Percentiles rank a stretch among this genome's conserved stretches.
phyloP scores from a whole-genome alignment of 2,888 invertebrate species.

The Brachypterus glaber region DNA sequence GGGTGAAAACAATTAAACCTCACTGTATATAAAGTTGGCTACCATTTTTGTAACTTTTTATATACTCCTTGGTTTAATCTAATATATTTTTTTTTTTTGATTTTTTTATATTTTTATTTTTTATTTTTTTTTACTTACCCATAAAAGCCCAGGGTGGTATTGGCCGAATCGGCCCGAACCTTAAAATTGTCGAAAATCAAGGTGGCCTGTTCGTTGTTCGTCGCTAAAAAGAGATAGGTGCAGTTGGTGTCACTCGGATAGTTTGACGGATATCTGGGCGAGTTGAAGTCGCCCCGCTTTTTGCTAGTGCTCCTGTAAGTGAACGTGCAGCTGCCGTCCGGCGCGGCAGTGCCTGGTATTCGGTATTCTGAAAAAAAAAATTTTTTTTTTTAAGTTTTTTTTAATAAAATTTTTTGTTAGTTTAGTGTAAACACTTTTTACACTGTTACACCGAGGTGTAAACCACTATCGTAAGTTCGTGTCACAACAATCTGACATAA shows the following conservation, averaged over 20 bases:
- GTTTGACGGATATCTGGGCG: conserved; percentile 91
- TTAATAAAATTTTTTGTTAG: too few relatives aligned
- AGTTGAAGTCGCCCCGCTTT: conserved; percentile 88
- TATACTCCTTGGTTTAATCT: too few relatives aligned
- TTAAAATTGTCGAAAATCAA: conserved; percentile 88
- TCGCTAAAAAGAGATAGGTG: conserved; percentile 81
- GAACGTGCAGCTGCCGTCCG: conserved; percentile 85
- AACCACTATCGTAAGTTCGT: too few relatives aligned
- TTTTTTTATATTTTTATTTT: too few relatives aligned
- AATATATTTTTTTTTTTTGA: too few relatives aligned
- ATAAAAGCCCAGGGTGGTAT: conserved; percentile 65
- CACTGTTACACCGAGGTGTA: too few relatives aligned
- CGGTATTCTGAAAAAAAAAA: conserved; percentile 65
- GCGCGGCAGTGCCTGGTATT: conserved; percentile 88
- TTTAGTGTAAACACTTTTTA: too few relatives aligned
- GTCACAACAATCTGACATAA: too few relatives aligned
- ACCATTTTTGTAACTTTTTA: too few relatives aligned
- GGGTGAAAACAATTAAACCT: too few relatives aligned
- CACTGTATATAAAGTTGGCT: too few relatives aligned
- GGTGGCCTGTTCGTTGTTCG: conserved; percentile 81
- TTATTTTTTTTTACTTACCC: conserved; percentile 46
- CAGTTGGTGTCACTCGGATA: conserved; percentile 94
- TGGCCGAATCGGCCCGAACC: conserved; percentile 71
- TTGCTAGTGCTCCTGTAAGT: conserved; percentile 80
- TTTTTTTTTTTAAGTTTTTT: too few relatives aligned